Base-by-base conservation (phyloP, 2,113 vertebrate genomes). In the Pollimyrus isidori region DNA sequence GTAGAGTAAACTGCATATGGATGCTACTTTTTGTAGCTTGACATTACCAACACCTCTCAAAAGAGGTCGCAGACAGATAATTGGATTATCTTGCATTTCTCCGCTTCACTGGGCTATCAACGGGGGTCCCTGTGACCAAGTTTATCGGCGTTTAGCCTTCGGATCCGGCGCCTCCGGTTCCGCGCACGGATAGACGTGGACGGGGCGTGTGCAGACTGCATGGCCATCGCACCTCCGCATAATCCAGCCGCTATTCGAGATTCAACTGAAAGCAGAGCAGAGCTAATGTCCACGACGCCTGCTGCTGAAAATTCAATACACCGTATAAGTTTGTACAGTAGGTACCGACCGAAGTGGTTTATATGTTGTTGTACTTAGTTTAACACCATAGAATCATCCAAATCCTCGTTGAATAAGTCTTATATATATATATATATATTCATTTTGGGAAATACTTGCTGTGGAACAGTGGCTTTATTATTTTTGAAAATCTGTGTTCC, bases 61-160 rank as follows among this genome's bases (percentile, higher is more conserved):
- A 88, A 88, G 39, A n/a, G 53, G 56, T 88, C 53, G 53, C 53
- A 62, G 23, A 45, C 35, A 21, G 86, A 62, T 88, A 46, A 88
- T 65, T 88, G 53, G 30, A 88, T 88, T 88, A 56, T 65, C 35
- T 46, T 88, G 21, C 48, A 76, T 46, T 73, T 80, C 39, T 35
- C 69, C 35, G 73, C 73, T 80, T 80, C 69, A 49, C 11, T 19
- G 26, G 39, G 50, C 39, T 88, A 39, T 88, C 46, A 48, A 23
- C 48, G 3, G 88, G 88, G 65, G 42, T 69, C 45, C 26, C 21
- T 83, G 45, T 10, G 45, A 48, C 23, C 21, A 46, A 23, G 45
- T 85, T 85, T 49, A 52, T 52, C 30, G 46, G 48, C 26, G 26
- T 53, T 39, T 80, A 30, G 62, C 73, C 26, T 89, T 50, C 19